A percentile compares a stretch with the other conserved stretches of the same genome.
These are phyloP conservation scores for Paramisgurnus dabryanus DNA, from an alignment of 2,113 vertebrate genomes.

Conservation along the genomic window DNA sequence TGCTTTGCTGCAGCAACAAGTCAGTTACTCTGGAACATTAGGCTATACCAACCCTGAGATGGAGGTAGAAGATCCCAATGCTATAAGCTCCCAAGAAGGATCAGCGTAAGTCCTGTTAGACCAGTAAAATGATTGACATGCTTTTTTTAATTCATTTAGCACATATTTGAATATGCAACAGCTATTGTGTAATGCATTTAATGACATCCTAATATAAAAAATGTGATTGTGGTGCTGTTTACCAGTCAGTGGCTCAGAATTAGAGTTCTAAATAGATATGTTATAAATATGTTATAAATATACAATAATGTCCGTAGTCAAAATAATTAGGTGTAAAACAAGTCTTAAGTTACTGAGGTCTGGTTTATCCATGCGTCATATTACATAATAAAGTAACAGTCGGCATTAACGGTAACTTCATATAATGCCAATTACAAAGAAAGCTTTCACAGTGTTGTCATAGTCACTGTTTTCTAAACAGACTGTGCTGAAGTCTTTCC, in stretches of 20 bases:
- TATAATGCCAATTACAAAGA: conserved; percentile 40
- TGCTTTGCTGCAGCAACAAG: conserved; percentile 71
- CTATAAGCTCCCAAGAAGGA: conserved; percentile 60
- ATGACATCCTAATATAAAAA: no score
- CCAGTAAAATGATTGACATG: neutral
- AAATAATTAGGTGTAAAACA: no score
- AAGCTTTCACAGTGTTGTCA: conserved; percentile 51
- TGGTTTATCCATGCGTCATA: conserved; percentile 36
- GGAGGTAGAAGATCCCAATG: conserved; percentile 69
- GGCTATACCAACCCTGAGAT: conserved; percentile 79
- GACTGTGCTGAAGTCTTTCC: conserved; percentile 56
- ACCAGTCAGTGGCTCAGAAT: no score
- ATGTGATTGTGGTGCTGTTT: no score
- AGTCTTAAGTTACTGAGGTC: neutral
- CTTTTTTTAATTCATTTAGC: no score
- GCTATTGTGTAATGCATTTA: no score
- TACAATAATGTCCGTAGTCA: no score
- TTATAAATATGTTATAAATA: no score
- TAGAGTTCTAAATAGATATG: no score
- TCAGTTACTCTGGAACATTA: conserved; percentile 72
- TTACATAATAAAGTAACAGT: conserved; percentile 39
- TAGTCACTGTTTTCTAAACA: conserved; percentile 63
- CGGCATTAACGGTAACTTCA: conserved; percentile 43
- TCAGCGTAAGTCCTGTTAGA: conserved; percentile 70
- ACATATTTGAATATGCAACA: no score